Evolutionary conservation across 2,888 invertebrate genomes (phyloP), one percentile per base, ranked within the genome.

Genomic region (Drosophila multiciliata): DNA sequence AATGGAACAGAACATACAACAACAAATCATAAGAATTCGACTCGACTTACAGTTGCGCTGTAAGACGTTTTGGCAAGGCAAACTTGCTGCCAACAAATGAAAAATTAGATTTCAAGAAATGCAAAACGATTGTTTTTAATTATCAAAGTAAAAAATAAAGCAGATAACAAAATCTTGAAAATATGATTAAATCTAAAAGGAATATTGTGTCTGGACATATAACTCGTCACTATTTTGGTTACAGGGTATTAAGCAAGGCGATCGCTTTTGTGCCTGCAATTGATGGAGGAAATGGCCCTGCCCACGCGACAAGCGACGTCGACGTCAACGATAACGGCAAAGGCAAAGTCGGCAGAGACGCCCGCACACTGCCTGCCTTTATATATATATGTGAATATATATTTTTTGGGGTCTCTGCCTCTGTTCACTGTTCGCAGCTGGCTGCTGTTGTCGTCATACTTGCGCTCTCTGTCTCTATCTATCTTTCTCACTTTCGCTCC

Each of bases 241-340:
- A 69, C 69, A 76, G 78, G 78, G 78, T 78, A 78, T 71, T 60
- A 8, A 53, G 32, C 65, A 70, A 55, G 45, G 50, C 53, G 78
- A 70, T 78, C 68, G 63, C 57, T 48, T 60, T 52, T 70, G 40
- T 70, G 65, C 70, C 40, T 64, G 78, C 78, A 71, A 17, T 58
- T 42, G 45, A 75, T 79, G 67, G 61, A 78, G 79, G 79, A 79
- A 79, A 80, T 76, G 76, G 54, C 76, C 66, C 77, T 71, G 80
- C 79, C 79, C 76, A 80, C 79, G 80, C 76, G 73, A 78, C 78
- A 57, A 64, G 75, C 65, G 59, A 64, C 60, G 53, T 26, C 73
- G 61, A 78, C 74, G 52, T 33, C 33, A 33, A 15, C 66, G 45
- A 45, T 45, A 45, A 45, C 45, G 23, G 23, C 45, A 45, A 23